Conservation (phyloP, 1,140 invertebrate species). For the Linepithema humile region DNA sequence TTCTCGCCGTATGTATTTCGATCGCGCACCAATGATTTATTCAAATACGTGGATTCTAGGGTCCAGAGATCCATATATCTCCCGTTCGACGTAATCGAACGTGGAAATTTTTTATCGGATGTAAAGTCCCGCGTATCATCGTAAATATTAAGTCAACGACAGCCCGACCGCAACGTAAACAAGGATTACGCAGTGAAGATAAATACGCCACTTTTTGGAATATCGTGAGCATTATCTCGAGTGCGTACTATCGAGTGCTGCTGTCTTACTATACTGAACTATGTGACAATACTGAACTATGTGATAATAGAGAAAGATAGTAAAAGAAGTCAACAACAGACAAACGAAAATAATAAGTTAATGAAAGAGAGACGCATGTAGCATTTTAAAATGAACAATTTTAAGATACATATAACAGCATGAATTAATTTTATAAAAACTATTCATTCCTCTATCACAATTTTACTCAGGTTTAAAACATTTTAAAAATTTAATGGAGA, state of each 20-base stretch:
- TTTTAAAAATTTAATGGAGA: too few species aligned
- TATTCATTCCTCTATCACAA: neutral
- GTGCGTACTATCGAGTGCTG: neutral
- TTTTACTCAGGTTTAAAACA: too few species aligned
- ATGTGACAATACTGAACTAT: neutral
- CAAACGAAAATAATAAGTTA: neutral
- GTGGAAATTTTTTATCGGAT: constrained; percentile 44
- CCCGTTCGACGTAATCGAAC: constrained; percentile 37
- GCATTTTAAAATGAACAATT: neutral
- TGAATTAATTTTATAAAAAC: neutral
- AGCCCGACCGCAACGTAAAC: constrained; percentile 4
- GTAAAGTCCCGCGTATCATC: constrained; percentile 32
- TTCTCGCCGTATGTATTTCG: neutral
- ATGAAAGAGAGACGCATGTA: neutral
- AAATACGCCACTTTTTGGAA: neutral
- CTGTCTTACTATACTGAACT: neutral
- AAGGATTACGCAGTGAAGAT: constrained; percentile 2
- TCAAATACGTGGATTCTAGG: constrained; percentile 37
- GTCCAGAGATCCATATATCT: constrained; percentile 43
- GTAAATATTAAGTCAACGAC: constrained; percentile 39
- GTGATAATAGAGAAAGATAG: neutral
- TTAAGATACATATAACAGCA: neutral
- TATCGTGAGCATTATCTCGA: neutral
- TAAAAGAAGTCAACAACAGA: neutral
- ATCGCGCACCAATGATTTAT: constrained; percentile 48